Conservation (phyloP, 2,797 vertebrate species). For the Macropodus opercularis region DNA sequence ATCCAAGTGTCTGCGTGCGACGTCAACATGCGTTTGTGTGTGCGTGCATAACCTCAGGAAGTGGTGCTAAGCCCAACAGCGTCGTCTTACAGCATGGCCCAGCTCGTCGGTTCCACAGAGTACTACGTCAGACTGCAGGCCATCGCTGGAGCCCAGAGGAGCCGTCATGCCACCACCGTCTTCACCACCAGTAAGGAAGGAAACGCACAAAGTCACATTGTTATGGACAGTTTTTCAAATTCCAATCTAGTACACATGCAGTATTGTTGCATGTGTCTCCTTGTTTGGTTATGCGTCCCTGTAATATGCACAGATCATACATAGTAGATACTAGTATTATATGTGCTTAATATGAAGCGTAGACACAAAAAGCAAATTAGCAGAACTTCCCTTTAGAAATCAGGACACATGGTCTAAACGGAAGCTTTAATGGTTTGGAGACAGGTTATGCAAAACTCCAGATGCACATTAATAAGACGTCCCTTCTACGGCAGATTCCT, state of each 20-base stretch:
- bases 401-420: too few relatives aligned
- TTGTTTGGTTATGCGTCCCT: too few relatives aligned
- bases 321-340: too few relatives aligned
- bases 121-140: slow-evolving; percentile 88
- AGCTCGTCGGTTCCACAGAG: slow-evolving; percentile 85
- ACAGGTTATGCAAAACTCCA: slow-evolving; percentile 16
- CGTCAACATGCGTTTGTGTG: slow-evolving; percentile 9
- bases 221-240: too few relatives aligned
- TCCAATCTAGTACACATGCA: too few relatives aligned
- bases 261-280: too few relatives aligned
- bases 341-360: too few relatives aligned
- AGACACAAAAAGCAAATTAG: too few relatives aligned
- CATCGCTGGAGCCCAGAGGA: slow-evolving; percentile 79
- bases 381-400: too few relatives aligned
- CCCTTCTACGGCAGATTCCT: slow-evolving; percentile 22
- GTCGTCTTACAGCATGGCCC: slow-evolving; percentile 85
- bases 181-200: slow-evolving; percentile 89
- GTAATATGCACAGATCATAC: too few relatives aligned
- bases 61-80: slow-evolving; percentile 85
- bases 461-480: slow-evolving; percentile 3
- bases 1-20: not conserved
- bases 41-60: slow-evolving; percentile 77
- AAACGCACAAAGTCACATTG: too few relatives aligned
- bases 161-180: slow-evolving; percentile 74
- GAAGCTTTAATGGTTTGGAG: too few relatives aligned